These are phyloP conservation scores for Drosophila tripunctata DNA, from an alignment of 2,888 invertebrate species.

Conservation along the genomic window DNA sequence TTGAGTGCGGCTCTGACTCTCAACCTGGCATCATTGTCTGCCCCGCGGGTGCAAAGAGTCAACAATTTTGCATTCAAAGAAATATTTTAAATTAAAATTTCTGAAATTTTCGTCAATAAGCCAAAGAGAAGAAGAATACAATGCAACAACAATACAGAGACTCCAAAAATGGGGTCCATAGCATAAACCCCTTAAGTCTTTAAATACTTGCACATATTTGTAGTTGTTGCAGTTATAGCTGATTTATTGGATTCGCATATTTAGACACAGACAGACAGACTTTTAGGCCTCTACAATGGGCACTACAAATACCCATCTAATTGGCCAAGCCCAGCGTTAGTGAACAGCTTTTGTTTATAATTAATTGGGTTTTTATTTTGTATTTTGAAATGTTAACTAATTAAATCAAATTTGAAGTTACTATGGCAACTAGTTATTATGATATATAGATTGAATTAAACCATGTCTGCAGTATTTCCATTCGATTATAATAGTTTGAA, in stretches of 20 bases:
- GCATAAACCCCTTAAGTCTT: conserved; percentile 41
- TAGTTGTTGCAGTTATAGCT: conserved; percentile 35
- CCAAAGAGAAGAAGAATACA: conserved; percentile 52
- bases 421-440: no score
- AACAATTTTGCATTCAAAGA: conserved; percentile 81
- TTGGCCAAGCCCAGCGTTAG: conserved; percentile 23
- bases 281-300: conserved; percentile 21
- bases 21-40: conserved; percentile 6
- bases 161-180: conserved; percentile 12
- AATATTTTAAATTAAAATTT: conserved; percentile 85
- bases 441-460: no score
- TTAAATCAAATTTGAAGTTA: no score
- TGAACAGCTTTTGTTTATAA: not conserved
- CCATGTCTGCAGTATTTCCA: no score
- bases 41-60: conserved; percentile 67
- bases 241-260: conserved; percentile 45
- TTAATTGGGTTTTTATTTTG: not conserved
- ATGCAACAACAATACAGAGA: conserved; percentile 49
- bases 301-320: conserved; percentile 32
- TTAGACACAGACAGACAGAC: not conserved
- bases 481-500: no score
- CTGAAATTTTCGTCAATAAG: conserved; percentile 82
- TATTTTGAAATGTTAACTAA: not conserved
- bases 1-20: conserved; percentile 28
- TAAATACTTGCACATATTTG: conserved; percentile 73